Evolutionary conservation across 2,113 vertebrate genomes (phyloP).

Genomic region (Oplegnathus fasciatus): DNA sequence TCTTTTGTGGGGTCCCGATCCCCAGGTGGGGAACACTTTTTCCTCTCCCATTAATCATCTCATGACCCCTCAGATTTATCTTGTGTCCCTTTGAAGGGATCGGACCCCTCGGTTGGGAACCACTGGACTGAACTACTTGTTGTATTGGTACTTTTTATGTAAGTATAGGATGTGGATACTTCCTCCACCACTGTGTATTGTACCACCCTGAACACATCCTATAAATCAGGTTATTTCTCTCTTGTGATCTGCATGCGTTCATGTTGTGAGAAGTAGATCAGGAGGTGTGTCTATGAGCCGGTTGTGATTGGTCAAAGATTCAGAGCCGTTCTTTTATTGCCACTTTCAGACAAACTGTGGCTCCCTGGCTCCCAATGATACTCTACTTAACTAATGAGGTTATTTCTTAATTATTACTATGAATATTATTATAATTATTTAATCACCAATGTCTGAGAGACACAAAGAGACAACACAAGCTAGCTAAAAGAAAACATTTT

Average conservation of each 20-base stretch:
- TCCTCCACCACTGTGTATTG: neutral
- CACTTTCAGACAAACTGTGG: neutral
- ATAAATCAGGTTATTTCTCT: neutral
- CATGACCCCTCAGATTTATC: too few species aligned
- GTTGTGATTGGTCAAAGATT: slow-evolving; percentile 2
- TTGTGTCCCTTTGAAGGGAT: too few species aligned
- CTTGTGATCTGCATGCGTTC: neutral
- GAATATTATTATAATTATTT: too few species aligned
- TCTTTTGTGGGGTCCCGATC: too few species aligned
- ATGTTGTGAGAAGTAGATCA: slow-evolving; percentile 23
- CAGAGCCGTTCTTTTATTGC: neutral
- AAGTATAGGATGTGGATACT: neutral
- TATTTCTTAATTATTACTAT: too few species aligned
- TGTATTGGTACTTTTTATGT: neutral
- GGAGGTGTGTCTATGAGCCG: neutral
- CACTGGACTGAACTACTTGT: too few species aligned
- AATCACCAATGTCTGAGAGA: too few species aligned
- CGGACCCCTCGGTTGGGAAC: too few species aligned
- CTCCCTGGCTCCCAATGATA: neutral
- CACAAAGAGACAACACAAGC: neutral
- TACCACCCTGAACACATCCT: neutral
- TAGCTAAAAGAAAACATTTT: neutral
- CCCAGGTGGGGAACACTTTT: too few species aligned
- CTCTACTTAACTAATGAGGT: neutral
- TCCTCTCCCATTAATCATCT: too few species aligned